Evolutionary conservation across 1,140 invertebrate genomes (phyloP).

Genomic region (Dreissena rostriformis): DNA sequence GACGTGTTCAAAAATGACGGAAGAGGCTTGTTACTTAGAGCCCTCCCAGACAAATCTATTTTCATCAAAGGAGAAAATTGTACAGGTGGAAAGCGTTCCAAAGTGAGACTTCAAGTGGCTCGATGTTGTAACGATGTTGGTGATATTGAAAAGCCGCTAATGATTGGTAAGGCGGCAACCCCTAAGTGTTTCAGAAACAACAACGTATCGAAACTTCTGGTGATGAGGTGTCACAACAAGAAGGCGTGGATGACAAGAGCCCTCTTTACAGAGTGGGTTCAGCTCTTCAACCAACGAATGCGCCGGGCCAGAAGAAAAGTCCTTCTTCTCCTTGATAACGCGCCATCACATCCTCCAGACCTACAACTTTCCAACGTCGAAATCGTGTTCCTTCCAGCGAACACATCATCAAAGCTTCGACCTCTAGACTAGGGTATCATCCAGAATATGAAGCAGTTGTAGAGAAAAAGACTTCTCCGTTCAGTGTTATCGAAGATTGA

Average conservation of each 20-base stretch:
- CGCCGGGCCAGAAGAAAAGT: slow-evolving; percentile 27
- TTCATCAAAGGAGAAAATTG: no score
- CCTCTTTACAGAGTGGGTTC: slow-evolving; percentile 59
- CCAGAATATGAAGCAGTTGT: slow-evolving; percentile 7
- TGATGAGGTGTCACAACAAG: not conserved
- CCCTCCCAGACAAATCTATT: no score
- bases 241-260: slow-evolving; percentile 25
- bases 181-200: no score
- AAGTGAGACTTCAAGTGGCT: no score
- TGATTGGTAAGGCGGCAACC: no score
- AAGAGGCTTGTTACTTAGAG: no score
- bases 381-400: not conserved
- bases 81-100: no score
- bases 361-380: slow-evolving; percentile 15
- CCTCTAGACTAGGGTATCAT: slow-evolving; percentile 25
- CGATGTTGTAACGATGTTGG: no score
- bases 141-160: no score
- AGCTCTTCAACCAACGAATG: slow-evolving; percentile 49
- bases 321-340: slow-evolving; percentile 12
- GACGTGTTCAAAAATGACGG: no score
- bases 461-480: slow-evolving; percentile 4
- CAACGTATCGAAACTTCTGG: no score
- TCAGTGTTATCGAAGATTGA: no score
- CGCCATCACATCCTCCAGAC: slow-evolving; percentile 11
- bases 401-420: slow-evolving; percentile 17